Evolutionary conservation across 2,113 vertebrate species (phyloP).

Genomic region (Rhynchomys soricoides): DNA sequence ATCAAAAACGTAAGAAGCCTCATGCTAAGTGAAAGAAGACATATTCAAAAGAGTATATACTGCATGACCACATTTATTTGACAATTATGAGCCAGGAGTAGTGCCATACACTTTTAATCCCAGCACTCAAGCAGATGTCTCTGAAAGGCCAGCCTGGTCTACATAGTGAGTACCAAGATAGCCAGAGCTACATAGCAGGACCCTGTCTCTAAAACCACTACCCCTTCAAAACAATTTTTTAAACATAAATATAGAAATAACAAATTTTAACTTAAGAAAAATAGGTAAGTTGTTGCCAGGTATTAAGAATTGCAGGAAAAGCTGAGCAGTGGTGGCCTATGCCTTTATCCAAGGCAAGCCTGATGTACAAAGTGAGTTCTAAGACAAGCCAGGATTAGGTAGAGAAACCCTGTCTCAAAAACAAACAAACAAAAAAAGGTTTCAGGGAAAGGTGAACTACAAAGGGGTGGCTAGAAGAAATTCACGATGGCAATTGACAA

Average conservation of each 20-base stretch:
- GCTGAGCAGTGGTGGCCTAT: too few species aligned
- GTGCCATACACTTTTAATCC: not conserved
- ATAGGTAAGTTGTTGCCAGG: not conserved
- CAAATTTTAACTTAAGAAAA: slow-evolving; percentile 25
- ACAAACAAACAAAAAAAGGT: not conserved
- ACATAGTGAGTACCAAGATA: not conserved
- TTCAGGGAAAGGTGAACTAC: not conserved
- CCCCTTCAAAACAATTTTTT: not conserved
- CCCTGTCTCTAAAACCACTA: not conserved
- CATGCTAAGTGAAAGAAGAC: not conserved
- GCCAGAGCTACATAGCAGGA: not conserved
- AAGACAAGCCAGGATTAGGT: not conserved
- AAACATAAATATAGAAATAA: not conserved
- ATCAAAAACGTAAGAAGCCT: not conserved
- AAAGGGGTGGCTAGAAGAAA: not conserved
- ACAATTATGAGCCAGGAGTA: not conserved
- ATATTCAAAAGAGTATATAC: not conserved
- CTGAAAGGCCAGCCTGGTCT: too few species aligned
- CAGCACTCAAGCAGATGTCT: not conserved
- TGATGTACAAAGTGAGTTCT: too few species aligned
- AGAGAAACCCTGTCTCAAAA: not conserved
- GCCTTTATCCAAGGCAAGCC: too few species aligned
- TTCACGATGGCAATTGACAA: not conserved
- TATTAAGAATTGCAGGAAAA: not conserved
- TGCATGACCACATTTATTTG: not conserved